A percentile compares a stretch with the other conserved stretches of the same genome.
These are phyloP conservation scores for Drosophila burlai DNA, from an alignment of 1,140 invertebrate species.

Conservation along the genomic window DNA sequence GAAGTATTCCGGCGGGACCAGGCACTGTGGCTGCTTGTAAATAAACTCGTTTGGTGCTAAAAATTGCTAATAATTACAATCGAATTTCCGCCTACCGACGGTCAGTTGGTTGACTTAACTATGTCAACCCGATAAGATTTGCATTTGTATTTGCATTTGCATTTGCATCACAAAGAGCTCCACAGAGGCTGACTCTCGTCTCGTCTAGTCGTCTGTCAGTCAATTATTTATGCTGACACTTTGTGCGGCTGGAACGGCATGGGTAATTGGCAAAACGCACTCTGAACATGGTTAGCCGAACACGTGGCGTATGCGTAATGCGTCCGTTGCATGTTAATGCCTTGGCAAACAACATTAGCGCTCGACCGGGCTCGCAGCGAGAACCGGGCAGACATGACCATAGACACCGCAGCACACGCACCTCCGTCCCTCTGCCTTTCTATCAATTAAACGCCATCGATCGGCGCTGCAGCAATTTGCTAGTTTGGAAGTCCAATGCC, in stretches of 20 bases:
- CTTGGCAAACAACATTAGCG: slow-evolving; percentile 74
- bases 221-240: slow-evolving; percentile 80
- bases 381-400: slow-evolving; percentile 60
- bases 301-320: slow-evolving; percentile 75
- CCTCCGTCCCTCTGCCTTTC: slow-evolving; percentile 12
- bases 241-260: slow-evolving; percentile 59
- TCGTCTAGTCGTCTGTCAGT: slow-evolving; percentile 56
- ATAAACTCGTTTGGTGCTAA: slow-evolving; percentile 68
- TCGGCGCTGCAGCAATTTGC: slow-evolving; percentile 65
- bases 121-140: slow-evolving; percentile 74
- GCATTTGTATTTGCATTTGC: slow-evolving; percentile 56
- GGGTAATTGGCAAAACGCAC: slow-evolving; percentile 61
- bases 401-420: slow-evolving; percentile 54
- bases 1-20: slow-evolving; percentile 19
- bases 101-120: slow-evolving; percentile 60
- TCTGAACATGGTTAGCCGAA: slow-evolving; percentile 30
- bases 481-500: slow-evolving; percentile 64
- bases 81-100: slow-evolving; percentile 69
- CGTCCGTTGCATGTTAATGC: slow-evolving; percentile 66
- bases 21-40: slow-evolving; percentile 24
- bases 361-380: too few relatives aligned
- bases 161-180: slow-evolving; percentile 67
- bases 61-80: slow-evolving; percentile 66
- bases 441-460: slow-evolving; percentile 66
- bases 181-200: slow-evolving; percentile 32